Percentiles rank a stretch among this genome's conserved stretches.
Conservation (phyloP, 2,113 vertebrate species). For the Lates calcarifer region DNA sequence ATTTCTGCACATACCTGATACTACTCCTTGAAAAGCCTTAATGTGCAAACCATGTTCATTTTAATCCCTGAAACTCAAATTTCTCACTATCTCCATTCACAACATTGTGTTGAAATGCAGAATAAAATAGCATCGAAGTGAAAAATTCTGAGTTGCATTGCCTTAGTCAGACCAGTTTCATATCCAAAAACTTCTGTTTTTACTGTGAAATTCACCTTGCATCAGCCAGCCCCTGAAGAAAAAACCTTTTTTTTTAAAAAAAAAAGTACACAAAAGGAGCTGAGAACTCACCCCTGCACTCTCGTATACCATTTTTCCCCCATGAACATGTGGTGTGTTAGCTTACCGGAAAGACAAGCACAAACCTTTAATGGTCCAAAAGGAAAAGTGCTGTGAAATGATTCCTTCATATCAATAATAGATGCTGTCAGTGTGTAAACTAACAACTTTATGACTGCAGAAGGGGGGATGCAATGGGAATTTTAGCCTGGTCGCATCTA, state of each 20-base stretch:
- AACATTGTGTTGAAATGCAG: too few relatives aligned
- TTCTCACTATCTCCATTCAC: too few relatives aligned
- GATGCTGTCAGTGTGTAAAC: background rate
- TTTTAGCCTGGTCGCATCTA: background rate
- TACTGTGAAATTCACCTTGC: background rate
- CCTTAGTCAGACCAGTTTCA: background rate
- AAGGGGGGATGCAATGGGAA: background rate
- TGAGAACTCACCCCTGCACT: background rate
- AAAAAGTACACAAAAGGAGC: background rate
- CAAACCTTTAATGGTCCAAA: background rate
- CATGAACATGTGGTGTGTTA: background rate
- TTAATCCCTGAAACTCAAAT: too few relatives aligned
- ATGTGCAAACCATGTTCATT: background rate
- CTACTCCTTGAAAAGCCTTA: background rate
- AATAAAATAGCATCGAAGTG: too few relatives aligned
- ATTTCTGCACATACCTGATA: too few relatives aligned
- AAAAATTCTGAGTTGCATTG: too few relatives aligned
- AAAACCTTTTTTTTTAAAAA: too few relatives aligned
- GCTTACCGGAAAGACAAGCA: background rate
- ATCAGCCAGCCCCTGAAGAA: too few relatives aligned
- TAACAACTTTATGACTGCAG: background rate
- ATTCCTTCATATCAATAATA: background rate
- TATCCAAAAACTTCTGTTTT: background rate
- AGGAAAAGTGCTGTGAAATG: conserved; percentile 4
- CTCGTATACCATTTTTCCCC: background rate